Evolutionary conservation across 53 echinoderm and acorn worm genomes (phyloP), one percentile per base, ranked within the genome.

Genomic region (Astropecten irregularis): DNA sequence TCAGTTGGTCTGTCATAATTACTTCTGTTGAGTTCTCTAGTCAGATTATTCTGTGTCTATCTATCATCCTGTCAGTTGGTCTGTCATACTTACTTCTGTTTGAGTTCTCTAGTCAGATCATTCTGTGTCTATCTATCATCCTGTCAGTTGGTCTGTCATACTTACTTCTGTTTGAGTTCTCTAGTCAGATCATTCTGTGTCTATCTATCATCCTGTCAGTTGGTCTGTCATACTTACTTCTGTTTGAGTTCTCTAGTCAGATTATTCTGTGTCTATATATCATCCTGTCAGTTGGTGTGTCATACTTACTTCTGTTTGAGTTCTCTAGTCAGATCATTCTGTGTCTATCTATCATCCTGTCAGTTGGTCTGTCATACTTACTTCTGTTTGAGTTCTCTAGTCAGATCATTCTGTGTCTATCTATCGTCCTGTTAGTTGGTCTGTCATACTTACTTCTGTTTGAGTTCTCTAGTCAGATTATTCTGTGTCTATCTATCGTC

Each of bases 91-190:
- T 53, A 93, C 93, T 90, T 90, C 68, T 90, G 88, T 88, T 93
- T 93, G 18, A 90, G 86, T 68, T 93, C 93, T 30, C 88, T 59
- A 22, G 87, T 85, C 11, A 90, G 82, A 69, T 93, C 88, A 82
- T 93, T 91, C 71, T 90, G 90, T 21, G 90, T 90, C 82, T 90
- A 15, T 70, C 48, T 49, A 27, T 49, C 32, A 28, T 34, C 25
- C 51, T 70, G 40, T 47, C 28, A 8, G 53, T 42, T 42, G 42
- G 42, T 42, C 6, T 11, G 42, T 42, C n/a, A 11, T 31, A 85
- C 93, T 89, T 72, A 96, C 96, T 93, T 93, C 65, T 93, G 85
- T 87, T 96, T 96, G 33, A 93, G 90, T 66, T 96, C 96, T 38
- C 91, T 68, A 7, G 91, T 89, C 21, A 93, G 83, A 70, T 96